phyloP scores from a whole-genome alignment of 2,113 vertebrate species.

The Erinaceus europaeus region DNA sequence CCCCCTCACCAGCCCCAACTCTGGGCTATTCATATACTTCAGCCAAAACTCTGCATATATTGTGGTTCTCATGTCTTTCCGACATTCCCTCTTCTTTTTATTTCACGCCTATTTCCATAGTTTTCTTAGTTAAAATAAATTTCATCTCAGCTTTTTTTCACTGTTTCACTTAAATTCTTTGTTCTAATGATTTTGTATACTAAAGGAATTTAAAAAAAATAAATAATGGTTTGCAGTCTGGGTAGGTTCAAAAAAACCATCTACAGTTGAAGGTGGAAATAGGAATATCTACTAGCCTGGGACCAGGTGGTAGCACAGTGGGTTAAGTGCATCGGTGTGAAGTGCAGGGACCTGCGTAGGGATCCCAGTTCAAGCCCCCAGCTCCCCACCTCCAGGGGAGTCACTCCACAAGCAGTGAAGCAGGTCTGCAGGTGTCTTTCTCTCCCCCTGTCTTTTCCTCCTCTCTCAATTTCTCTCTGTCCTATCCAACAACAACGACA shows the following conservation, averaged over 20 bases:
- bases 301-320: too few species aligned
- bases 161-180: conserved; percentile 16
- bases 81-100: conserved; percentile 1
- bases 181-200: neutral
- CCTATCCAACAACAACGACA: too few species aligned
- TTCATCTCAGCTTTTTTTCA: conserved; percentile 36
- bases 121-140: conserved; percentile 59
- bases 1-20: too few species aligned
- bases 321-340: too few species aligned
- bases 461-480: too few species aligned
- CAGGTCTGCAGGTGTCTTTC: too few species aligned
- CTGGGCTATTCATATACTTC: neutral
- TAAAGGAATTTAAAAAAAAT: neutral
- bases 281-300: too few species aligned
- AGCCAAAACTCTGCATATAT: neutral
- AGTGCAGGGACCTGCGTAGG: too few species aligned
- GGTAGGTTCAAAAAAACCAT: neutral
- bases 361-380: too few species aligned
- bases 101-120: conserved; percentile 11
- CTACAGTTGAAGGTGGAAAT: neutral
- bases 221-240: neutral
- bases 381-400: too few species aligned
- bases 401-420: too few species aligned
- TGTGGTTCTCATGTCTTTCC: neutral
- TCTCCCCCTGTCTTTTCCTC: too few species aligned